Evolutionary conservation across 2,113 vertebrate species (phyloP).

Genomic region (Arenaria interpres): DNA sequence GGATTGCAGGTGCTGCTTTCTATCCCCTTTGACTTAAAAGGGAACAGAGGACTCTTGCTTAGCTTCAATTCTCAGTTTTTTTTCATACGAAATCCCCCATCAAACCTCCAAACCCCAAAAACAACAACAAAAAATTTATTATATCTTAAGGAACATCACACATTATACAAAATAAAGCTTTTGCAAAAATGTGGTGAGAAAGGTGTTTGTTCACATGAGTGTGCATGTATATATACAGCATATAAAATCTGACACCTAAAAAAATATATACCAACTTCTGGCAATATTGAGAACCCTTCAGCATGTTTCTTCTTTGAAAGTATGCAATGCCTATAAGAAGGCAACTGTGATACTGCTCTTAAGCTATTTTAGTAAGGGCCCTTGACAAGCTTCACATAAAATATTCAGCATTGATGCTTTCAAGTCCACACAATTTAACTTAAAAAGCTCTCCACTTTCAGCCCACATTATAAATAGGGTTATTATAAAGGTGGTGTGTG

Average conservation of each 20-base stretch:
- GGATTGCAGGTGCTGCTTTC: background rate
- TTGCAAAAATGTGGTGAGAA: background rate
- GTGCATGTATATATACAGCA: background rate
- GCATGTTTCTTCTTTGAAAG: conserved; percentile 48
- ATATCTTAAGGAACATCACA: background rate
- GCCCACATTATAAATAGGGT: background rate
- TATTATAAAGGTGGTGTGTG: conserved; percentile 25
- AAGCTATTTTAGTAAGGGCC: conserved; percentile 50
- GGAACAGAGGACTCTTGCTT: background rate
- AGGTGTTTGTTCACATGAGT: conserved; percentile 26
- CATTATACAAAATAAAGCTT: background rate
- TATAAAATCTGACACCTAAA: conserved; percentile 42
- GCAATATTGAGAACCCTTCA: conserved; percentile 47
- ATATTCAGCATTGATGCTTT: conserved; percentile 66
- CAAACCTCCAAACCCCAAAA: background rate
- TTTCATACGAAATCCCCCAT: background rate
- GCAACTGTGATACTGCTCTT: conserved; percentile 31
- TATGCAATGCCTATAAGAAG: conserved; percentile 28
- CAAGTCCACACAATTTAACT: conserved; percentile 57
- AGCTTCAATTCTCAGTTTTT: background rate
- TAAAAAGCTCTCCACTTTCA: conserved; percentile 34
- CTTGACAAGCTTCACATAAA: conserved; percentile 66
- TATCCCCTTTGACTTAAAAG: background rate
- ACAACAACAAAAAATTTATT: background rate
- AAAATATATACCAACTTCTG: conserved; percentile 22